phyloP scores from a whole-genome alignment of 2,113 vertebrate species.

The Strix uralensis region DNA sequence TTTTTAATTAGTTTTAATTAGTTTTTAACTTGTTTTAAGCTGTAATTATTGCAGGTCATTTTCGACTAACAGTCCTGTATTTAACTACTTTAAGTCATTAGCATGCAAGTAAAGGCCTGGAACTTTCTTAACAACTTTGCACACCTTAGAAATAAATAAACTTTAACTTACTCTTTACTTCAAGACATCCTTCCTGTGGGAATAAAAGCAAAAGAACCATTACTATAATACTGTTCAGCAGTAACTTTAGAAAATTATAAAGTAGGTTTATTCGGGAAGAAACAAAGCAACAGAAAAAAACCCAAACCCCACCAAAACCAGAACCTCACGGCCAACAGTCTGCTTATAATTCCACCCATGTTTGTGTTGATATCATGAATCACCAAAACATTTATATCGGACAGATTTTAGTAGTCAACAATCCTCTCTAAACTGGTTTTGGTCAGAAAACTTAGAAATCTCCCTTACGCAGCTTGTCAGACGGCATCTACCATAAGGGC shows the following conservation, averaged over 20 bases:
- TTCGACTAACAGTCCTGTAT: too few species aligned
- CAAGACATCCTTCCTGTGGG: not conserved
- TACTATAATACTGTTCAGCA: rapidly evolving
- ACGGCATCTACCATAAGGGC: rapidly evolving
- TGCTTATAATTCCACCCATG: not conserved
- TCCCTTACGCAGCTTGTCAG: rapidly evolving
- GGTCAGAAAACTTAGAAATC: rapidly evolving
- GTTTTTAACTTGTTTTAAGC: not conserved
- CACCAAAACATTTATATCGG: rapidly evolving
- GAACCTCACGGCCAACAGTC: not conserved
- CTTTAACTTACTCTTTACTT: not conserved
- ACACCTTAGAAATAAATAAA: not conserved
- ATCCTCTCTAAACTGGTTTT: rapidly evolving
- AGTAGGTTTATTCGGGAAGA: rapidly evolving
- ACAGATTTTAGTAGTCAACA: rapidly evolving
- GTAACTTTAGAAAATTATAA: not conserved
- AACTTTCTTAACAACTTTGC: not conserved
- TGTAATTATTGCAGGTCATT: not conserved
- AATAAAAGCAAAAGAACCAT: not conserved
- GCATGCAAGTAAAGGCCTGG: rapidly evolving
- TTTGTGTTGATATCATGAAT: rapidly evolving
- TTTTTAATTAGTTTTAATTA: rapidly evolving
- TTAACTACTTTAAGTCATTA: not conserved
- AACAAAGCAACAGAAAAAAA: not conserved
- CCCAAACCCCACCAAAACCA: not conserved